Conservation (phyloP, 2,888 invertebrate genomes). For the Lasioglossum villosulum region DNA sequence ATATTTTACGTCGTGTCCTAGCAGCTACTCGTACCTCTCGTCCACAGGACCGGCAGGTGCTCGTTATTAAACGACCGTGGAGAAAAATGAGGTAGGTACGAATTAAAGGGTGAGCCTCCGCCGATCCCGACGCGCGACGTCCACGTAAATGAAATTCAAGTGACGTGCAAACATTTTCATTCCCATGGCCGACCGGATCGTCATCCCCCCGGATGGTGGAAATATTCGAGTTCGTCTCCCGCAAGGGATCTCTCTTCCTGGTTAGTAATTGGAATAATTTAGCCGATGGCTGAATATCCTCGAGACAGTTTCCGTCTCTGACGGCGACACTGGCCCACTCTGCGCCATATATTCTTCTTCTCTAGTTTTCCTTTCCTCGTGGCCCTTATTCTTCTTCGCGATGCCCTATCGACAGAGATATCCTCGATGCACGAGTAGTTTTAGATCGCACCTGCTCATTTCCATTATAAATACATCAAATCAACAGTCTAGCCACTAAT, state of each 20-base stretch:
- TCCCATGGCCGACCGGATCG: constrained; percentile 12
- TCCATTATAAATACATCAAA: too few species aligned
- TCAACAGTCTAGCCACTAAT: background rate
- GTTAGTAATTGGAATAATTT: constrained; percentile 33
- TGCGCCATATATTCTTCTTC: background rate
- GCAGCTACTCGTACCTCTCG: constrained; percentile 19
- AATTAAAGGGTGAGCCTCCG: constrained; percentile 21
- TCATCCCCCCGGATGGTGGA: background rate
- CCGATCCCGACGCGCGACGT: constrained; percentile 31
- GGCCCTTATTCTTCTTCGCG: background rate
- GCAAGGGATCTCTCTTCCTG: background rate
- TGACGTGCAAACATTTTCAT: constrained; percentile 46
- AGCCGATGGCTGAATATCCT: background rate
- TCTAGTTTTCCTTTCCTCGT: background rate
- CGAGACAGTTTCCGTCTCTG: constrained; percentile 4
- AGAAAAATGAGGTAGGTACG: constrained; percentile 13
- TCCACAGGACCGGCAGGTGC: constrained; percentile 12
- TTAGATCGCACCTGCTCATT: background rate
- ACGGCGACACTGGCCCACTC: background rate
- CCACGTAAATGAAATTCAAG: constrained; percentile 48
- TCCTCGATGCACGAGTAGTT: background rate
- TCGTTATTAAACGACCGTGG: constrained; percentile 40
- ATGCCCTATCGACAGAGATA: background rate
- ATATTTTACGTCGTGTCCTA: constrained; percentile 34
- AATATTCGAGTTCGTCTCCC: constrained; percentile 12